These are phyloP conservation scores for Melanotus villosus DNA, from an alignment of 2,888 invertebrate species.

Conservation along the genomic window DNA sequence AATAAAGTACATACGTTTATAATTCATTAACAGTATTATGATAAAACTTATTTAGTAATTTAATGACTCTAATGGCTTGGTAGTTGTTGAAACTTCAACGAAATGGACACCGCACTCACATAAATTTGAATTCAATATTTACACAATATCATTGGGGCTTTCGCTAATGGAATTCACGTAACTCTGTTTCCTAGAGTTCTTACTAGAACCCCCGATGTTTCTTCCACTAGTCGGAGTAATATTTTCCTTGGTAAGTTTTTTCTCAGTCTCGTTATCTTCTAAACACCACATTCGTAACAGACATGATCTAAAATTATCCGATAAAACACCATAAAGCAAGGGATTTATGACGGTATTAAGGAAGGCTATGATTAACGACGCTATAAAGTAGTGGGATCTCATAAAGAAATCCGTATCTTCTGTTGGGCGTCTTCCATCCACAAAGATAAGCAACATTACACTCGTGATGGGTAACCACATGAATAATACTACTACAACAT, in stretches of 20 bases:
- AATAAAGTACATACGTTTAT: background rate
- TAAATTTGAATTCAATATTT: conserved; percentile 19
- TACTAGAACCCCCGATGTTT: conserved; percentile 52
- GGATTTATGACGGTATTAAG: conserved; percentile 73
- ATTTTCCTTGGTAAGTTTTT: conserved; percentile 51
- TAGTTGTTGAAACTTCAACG: background rate
- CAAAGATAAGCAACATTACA: conserved; percentile 71
- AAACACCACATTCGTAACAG: conserved; percentile 66
- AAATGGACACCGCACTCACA: background rate
- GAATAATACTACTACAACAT: conserved; percentile 71
- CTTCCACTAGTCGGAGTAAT: conserved; percentile 61
- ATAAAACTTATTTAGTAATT: no score
- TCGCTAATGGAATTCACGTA: conserved; percentile 60
- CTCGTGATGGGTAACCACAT: conserved; percentile 74
- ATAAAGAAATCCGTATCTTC: conserved; percentile 71
- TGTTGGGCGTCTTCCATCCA: conserved; percentile 70
- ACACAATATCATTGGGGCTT: conserved; percentile 54
- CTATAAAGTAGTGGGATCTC: conserved; percentile 71
- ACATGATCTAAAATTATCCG: conserved; percentile 71
- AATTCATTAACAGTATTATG: no score
- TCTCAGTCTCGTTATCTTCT: conserved; percentile 31
- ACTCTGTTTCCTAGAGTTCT: conserved; percentile 56
- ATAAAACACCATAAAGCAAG: conserved; percentile 71
- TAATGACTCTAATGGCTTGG: no score
- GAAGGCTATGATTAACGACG: conserved; percentile 69